Conservation (phyloP, 2,797 vertebrate genomes). For the Protosalanx chinensis region DNA sequence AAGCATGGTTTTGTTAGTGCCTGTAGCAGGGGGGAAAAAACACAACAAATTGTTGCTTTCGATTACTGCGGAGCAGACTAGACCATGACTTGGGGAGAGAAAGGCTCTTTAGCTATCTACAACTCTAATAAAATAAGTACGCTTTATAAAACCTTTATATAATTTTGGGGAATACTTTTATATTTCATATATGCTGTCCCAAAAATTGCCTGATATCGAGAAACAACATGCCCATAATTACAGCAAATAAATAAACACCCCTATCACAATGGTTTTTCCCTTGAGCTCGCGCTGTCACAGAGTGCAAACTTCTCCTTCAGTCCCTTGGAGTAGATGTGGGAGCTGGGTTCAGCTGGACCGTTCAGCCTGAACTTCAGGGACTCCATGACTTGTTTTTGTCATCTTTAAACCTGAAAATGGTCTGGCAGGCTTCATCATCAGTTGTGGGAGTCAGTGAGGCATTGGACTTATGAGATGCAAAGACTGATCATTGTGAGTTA, state of each 20-base stretch:
- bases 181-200: not conserved
- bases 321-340: slow-evolving; percentile 48
- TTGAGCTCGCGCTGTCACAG: slow-evolving; percentile 51
- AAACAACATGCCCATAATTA: not conserved
- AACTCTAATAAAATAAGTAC: not conserved
- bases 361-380: slow-evolving; percentile 6
- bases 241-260: not conserved
- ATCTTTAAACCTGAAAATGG: slow-evolving; percentile 39
- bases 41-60: slow-evolving; percentile 62
- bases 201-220: not conserved
- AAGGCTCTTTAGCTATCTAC: not conserved
- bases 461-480: slow-evolving; percentile 34
- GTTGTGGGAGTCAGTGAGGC: slow-evolving; percentile 20
- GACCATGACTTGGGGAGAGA: slow-evolving; percentile 20
- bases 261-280: slow-evolving; percentile 39
- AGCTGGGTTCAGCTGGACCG: slow-evolving; percentile 33
- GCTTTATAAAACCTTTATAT: too few relatives aligned
- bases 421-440: slow-evolving; percentile 38
- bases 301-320: slow-evolving; percentile 51
- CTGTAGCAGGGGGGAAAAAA: not conserved
- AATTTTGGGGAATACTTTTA: not conserved
- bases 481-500: slow-evolving; percentile 62
- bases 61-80: slow-evolving; percentile 48
- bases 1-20: not conserved
- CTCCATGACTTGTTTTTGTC: slow-evolving; percentile 18